These are phyloP conservation scores for Fissipunctia ypsillon DNA, from an alignment of 2,888 invertebrate genomes.

Conservation along the genomic window DNA sequence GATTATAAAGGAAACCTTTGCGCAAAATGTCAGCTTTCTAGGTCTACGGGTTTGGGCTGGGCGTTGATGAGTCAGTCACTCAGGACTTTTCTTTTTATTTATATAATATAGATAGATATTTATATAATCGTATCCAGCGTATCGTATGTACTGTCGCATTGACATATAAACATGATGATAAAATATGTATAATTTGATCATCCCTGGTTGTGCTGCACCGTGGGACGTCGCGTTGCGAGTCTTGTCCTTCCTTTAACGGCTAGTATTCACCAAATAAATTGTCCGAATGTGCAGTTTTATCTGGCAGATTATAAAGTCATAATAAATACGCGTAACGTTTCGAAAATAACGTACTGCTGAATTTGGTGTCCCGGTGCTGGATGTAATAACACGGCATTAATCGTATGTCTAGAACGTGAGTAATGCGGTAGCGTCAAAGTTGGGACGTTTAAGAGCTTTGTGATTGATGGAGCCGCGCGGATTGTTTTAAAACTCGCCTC, in stretches of 20 bases:
- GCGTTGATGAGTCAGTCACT: too few relatives aligned
- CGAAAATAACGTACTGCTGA: slow-evolving; percentile 56
- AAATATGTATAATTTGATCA: slow-evolving; percentile 69
- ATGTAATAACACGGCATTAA: slow-evolving; percentile 58
- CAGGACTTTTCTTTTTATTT: too few relatives aligned
- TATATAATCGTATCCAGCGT: too few relatives aligned
- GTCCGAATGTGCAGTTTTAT: slow-evolving; percentile 68
- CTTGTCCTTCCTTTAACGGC: slow-evolving; percentile 53
- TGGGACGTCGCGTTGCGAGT: slow-evolving; percentile 44
- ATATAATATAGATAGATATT: too few relatives aligned
- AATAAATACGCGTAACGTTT: slow-evolving; percentile 66
- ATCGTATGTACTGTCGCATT: slow-evolving; percentile 54
- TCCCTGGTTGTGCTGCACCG: slow-evolving; percentile 51
- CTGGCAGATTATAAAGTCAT: slow-evolving; percentile 72
- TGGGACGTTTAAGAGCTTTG: slow-evolving; percentile 77
- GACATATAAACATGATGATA: slow-evolving; percentile 74
- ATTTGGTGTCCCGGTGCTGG: slow-evolving; percentile 49
- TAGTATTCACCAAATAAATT: slow-evolving; percentile 72
- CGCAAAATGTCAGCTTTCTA: too few relatives aligned
- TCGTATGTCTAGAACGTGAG: slow-evolving; percentile 70
- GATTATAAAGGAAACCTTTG: too few relatives aligned
- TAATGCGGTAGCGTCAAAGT: slow-evolving; percentile 77
- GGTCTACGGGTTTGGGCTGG: too few relatives aligned
- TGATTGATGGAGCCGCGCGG: slow-evolving; percentile 76
- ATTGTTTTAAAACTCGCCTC: slow-evolving; percentile 64